These are phyloP conservation scores for Cheilosia variabilis DNA, from an alignment of 2,888 invertebrate species.

Conservation along the genomic window DNA sequence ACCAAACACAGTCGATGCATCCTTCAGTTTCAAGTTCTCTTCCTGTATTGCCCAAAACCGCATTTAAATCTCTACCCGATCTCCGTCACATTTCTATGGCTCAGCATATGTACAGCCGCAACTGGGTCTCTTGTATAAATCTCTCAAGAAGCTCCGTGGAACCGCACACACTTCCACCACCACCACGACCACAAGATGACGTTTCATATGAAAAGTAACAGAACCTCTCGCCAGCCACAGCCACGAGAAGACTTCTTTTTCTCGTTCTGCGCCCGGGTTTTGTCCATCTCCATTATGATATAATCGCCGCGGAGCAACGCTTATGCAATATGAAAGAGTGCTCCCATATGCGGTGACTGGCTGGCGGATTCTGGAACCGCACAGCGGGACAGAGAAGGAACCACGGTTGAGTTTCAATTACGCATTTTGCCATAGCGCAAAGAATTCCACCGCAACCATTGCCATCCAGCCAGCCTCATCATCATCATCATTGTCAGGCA, in stretches of 20 bases:
- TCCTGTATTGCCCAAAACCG: slow-evolving; percentile 73
- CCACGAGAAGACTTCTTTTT: slow-evolving; percentile 48
- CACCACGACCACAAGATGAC: slow-evolving; percentile 16
- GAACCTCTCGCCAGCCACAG: slow-evolving; percentile 30
- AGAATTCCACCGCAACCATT: slow-evolving; percentile 51
- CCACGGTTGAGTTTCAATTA: slow-evolving; percentile 70
- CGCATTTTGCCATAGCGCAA: slow-evolving; percentile 54
- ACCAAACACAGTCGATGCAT: slow-evolving; percentile 45
- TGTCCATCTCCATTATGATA: slow-evolving; percentile 72
- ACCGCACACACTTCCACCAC: slow-evolving; percentile 1
- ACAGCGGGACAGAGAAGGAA: slow-evolving; percentile 40
- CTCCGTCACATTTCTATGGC: slow-evolving; percentile 61
- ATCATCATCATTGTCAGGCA: slow-evolving; percentile 25
- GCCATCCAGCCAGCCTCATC: slow-evolving; percentile 20
- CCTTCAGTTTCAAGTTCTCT: slow-evolving; percentile 69
- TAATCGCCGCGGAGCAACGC: slow-evolving; percentile 55
- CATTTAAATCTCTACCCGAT: slow-evolving; percentile 67
- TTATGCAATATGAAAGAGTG: slow-evolving; percentile 72
- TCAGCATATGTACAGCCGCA: slow-evolving; percentile 36
- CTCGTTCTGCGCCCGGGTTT: slow-evolving; percentile 33
- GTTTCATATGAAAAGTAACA: slow-evolving; percentile 64
- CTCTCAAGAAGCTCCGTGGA: neutral
- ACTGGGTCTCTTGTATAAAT: slow-evolving; percentile 37
- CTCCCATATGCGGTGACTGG: slow-evolving; percentile 28
- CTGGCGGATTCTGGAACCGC: neutral